phyloP scores from a whole-genome alignment of 2,888 invertebrate genomes.

The Trichogramma evanescens region DNA sequence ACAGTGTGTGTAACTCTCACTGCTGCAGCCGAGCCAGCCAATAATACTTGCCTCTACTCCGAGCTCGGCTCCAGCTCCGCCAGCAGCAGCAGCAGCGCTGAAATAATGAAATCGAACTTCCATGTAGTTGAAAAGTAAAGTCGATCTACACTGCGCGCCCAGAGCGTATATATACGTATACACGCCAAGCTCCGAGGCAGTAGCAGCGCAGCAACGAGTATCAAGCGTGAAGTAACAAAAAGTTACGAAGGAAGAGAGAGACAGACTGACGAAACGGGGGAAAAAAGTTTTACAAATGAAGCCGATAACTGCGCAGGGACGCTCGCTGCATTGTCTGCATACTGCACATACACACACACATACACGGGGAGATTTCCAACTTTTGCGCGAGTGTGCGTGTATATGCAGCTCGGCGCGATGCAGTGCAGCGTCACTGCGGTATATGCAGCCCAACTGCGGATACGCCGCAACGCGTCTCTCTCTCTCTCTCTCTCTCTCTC shows the following conservation, averaged over 20 bases:
- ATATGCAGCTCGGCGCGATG: too few species aligned
- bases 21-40: not conserved
- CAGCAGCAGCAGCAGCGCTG: not conserved
- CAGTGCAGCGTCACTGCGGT: too few species aligned
- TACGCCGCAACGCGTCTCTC: too few species aligned
- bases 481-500: too few species aligned
- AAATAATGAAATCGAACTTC: slow-evolving; percentile 20
- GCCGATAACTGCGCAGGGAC: slow-evolving; percentile 7
- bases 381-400: too few species aligned
- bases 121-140: slow-evolving; percentile 15
- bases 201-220: too few species aligned
- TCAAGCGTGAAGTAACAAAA: not conserved
- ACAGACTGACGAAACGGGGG: not conserved
- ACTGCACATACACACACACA: not conserved
- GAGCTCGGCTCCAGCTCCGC: too few species aligned
- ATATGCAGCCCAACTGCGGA: too few species aligned
- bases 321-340: not conserved
- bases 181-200: too few species aligned
- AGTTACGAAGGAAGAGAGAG: not conserved
- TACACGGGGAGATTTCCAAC: not conserved
- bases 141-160: not conserved
- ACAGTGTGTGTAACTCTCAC: not conserved
- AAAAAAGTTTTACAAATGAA: slow-evolving; percentile 15
- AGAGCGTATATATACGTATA: too few species aligned
- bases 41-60: not conserved